Base-by-base conservation (phyloP, 2,113 vertebrate genomes). In the Pluvialis apricaria region DNA sequence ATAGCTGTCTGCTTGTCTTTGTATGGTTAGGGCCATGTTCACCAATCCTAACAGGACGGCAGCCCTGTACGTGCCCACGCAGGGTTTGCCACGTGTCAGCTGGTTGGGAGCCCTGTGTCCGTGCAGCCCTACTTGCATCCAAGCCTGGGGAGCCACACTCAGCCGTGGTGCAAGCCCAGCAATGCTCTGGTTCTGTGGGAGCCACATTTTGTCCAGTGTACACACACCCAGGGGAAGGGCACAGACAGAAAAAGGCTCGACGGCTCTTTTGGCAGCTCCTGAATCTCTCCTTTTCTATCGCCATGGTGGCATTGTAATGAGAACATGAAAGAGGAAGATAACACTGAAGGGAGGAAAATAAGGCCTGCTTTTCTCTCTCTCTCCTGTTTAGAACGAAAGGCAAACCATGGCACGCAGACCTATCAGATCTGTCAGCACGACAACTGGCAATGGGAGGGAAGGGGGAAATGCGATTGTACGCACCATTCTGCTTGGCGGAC, bases 391-490 rank as follows among this genome's bases (percentile, higher is more conserved):
- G 81, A 31, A 45, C 3, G 34, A 52, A 89, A 80, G 28, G 72
- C 83, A 68, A 86, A 82, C 16, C 0, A 2, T 36, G 69, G 92
- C 93, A 58, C 2, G 1, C 40, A 78, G 87, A 80, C 62, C 93
- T 72, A 96, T 97, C 96, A 93, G 96, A 97, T 97, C 93, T 94
- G 94, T 85, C 93, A 94, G 95, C 91, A 49, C 10, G 4, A 94
- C 88, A 57, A 84, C 72, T 45, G 87, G 84, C 72, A 4, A 31
- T 31, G 83, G 79, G 57, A 94, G 88, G 81, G 57, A 55, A 68
- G 58, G 52, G 69, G 18, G 47, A 82, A 51, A 57, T 10, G 80
- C 80, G 89, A 61, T 94, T 96, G 92, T 93, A 40, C 4, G 3
- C 40, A 34, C 51, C 83, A 12, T 11, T 40, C 64, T 44, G 82